Percentiles rank a stretch among this genome's conserved stretches.
These are phyloP conservation scores for Lepidochitona cinerea DNA, from an alignment of 2,888 invertebrate species.

Conservation along the genomic window DNA sequence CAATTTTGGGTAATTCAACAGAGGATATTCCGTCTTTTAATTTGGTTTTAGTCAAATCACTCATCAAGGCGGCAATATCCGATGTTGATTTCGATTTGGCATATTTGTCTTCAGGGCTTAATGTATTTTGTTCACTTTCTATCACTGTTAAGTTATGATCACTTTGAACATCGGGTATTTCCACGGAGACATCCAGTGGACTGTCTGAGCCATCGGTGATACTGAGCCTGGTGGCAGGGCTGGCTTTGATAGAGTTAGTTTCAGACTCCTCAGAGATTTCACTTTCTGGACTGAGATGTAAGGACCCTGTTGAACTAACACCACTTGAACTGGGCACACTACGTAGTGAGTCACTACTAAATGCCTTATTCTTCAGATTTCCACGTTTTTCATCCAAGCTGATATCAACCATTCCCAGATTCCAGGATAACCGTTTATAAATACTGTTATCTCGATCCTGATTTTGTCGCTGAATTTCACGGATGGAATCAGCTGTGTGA, in stretches of 20 bases:
- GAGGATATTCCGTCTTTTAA: slow-evolving; percentile 62
- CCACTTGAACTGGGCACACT: slow-evolving; percentile 72
- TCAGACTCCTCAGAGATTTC: slow-evolving; percentile 60
- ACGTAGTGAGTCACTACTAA: slow-evolving; percentile 70
- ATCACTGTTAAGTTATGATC: background rate
- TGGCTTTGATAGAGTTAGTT: slow-evolving; percentile 4
- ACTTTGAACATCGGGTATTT: background rate
- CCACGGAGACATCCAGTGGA: background rate
- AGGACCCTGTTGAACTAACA: slow-evolving; percentile 71
- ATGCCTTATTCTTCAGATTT: slow-evolving; percentile 56
- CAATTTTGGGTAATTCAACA: slow-evolving; percentile 55
- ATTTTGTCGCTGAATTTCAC: slow-evolving; percentile 72
- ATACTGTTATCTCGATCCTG: slow-evolving; percentile 71
- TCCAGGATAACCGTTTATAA: slow-evolving; percentile 78
- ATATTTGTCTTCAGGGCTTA: slow-evolving; percentile 2
- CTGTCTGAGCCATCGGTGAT: background rate
- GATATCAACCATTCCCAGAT: slow-evolving; percentile 72
- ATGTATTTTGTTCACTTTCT: background rate
- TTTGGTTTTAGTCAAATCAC: slow-evolving; percentile 48
- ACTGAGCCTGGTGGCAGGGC: background rate
- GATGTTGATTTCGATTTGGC: slow-evolving; percentile 51
- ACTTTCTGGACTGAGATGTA: slow-evolving; percentile 64
- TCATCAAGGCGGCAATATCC: slow-evolving; percentile 51
- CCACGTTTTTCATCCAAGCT: slow-evolving; percentile 45
- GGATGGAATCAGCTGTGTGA: slow-evolving; percentile 79